Evolutionary conservation across 2,797 vertebrate genomes (phyloP), one percentile per base, ranked within the genome.

Genomic region (Basileuterus tristriatus): DNA sequence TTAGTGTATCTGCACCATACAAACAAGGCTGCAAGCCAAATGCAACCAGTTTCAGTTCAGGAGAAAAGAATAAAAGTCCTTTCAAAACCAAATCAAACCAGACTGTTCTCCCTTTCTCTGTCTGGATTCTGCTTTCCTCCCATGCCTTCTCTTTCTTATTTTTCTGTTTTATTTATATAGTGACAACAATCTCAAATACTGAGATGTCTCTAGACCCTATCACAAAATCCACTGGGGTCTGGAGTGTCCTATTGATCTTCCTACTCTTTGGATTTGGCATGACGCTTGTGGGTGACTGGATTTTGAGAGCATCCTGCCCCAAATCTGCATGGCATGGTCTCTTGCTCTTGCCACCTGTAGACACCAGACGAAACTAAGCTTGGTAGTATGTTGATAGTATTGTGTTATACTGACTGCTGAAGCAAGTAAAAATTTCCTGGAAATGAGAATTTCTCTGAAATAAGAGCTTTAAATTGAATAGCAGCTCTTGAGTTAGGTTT

Each of bases 21-120:
- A 72, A 82, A 83, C 43, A 92, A 56, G 55, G n/a, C 93, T 96
- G 59, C 93, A 82, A 94, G 94, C 89, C 91, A 94, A 78, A 70
- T 60, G 71, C 79, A 67, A 67, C 39, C 79, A 71, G 55, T 88
- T 96, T 76, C 81, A 84, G 62, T 59, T 81, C 46, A 62, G 53
- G 55, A 29, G 1, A 1, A 12, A 15, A 56, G 44, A 58, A 67
- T 32, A n/a, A 74, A 47, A 30, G 41, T 19, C 4, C 63, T 72
- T 86, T 87, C 55, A 49, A 74, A 91, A 71, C 68, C 52, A 92
- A 91, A 56, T 46, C 77, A 89, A 55, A 75, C 14, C 89, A 90
- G 64, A 20, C 46, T 62, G 37, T 44, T 59, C 76, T 83, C 43
- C 30, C 12, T 46, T 79, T 53, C n/a, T 90, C 43, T 24, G 30